Base-by-base conservation (phyloP, 2,888 invertebrate genomes). In the Caenorhabditis panamensis region DNA sequence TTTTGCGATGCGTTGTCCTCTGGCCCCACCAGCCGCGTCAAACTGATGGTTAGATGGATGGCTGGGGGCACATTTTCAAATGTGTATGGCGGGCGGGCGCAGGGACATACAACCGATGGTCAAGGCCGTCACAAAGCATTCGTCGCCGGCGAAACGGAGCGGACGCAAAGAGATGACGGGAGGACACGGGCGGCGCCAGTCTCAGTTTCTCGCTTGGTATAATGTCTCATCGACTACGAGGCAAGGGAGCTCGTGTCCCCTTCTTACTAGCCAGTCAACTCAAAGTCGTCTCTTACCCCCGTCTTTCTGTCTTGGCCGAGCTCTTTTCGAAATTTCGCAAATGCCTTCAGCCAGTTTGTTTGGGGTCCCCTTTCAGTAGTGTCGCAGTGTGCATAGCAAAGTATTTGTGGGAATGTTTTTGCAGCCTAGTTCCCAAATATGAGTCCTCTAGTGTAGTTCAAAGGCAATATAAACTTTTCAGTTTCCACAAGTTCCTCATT, bases 171-270 rank as follows among this genome's bases (percentile, higher is more conserved):
- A 63, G 56, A 44, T 28, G 67, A 47, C 31, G 31, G 31, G 36
- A 31, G 54, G 63, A 58, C 31, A 71, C 73, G 73, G 73, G 73
- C 64, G 73, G 73, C 73, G 73, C 73, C 64, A 72, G 63, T 47
- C 63, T 73, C 56, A 64, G 73, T 64, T 73, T 73, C 73, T 58
- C 73, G 49, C 73, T 73, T 73, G 62, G 64, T 64, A 64, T 73
- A 58, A 64, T 63, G 64, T 73, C 58, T 63, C 63, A 54, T 31
- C 56, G 53, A 62, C 62, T 31, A 44, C 54, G 54, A 47, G 41
- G 41, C 22, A 24, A 41, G 37, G n/a, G 58, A 62, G 62, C 66
- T 56, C 66, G 36, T 28, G 8, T 8, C 20, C 20, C 36, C 58
- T 4, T 58, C 36, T 28, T 26, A 54, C 51, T 41, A 18, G 28